These are phyloP conservation scores for Porites australiensis DNA, from an alignment of 64 coral and sea anemone genomes.

Conservation along the genomic window DNA sequence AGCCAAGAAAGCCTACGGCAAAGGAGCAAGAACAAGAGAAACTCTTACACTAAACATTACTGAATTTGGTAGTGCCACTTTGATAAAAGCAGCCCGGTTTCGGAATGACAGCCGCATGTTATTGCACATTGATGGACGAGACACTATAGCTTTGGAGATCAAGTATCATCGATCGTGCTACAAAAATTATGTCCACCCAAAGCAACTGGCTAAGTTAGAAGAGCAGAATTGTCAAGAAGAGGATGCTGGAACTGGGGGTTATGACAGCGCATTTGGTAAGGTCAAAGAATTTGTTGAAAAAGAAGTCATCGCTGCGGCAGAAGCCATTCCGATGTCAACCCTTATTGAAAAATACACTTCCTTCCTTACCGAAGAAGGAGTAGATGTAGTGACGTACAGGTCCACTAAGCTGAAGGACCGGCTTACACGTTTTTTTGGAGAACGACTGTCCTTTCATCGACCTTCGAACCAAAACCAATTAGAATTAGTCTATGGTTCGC, in stretches of 20 bases:
- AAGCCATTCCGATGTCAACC: slow-evolving; percentile 35
- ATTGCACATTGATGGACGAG: too few relatives aligned
- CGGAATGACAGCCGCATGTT: too few relatives aligned
- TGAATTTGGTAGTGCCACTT: slow-evolving; percentile 12
- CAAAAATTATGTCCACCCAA: not conserved
- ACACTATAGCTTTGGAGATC: too few relatives aligned
- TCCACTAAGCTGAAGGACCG: slow-evolving; percentile 27
- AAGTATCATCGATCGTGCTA: slow-evolving; percentile 46
- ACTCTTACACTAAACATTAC: not conserved
- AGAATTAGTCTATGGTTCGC: slow-evolving; percentile 30
- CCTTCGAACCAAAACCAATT: slow-evolving; percentile 19
- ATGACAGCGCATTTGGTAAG: slow-evolving; percentile 48
- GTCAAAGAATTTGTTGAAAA: slow-evolving; percentile 6
- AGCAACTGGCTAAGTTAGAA: not conserved
- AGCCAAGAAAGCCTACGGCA: not conserved
- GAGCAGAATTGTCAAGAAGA: not conserved
- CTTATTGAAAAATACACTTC: slow-evolving; percentile 26
- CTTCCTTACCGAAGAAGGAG: not conserved
- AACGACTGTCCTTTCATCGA: slow-evolving; percentile 24
- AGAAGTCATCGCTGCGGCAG: slow-evolving; percentile 6
- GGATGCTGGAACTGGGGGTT: not conserved
- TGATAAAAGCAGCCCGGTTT: too few relatives aligned
- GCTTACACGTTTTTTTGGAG: slow-evolving; percentile 48
- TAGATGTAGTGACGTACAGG: slow-evolving; percentile 35
- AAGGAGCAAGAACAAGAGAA: slow-evolving; percentile 7